A percentile compares a stretch with the other conserved stretches of the same genome.
phyloP scores from a whole-genome alignment of 2,113 vertebrate species.

The Prionailurus viverrinus region DNA sequence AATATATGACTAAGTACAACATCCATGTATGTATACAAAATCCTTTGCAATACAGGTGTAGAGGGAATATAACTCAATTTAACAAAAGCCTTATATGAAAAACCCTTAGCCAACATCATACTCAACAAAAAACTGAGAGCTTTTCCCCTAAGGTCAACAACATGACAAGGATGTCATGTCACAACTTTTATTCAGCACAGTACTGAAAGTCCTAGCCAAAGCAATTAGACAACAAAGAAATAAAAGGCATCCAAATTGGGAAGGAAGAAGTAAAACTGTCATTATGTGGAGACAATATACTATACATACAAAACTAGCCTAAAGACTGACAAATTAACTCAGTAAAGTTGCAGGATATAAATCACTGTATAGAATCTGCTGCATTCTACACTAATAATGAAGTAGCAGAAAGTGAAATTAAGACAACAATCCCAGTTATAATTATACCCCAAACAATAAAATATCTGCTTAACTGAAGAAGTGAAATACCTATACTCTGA shows the following conservation, averaged over 20 bases:
- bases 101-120: background rate
- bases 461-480: background rate
- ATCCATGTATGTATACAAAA: background rate
- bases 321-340: background rate
- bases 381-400: background rate
- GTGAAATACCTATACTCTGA: background rate
- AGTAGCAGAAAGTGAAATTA: background rate
- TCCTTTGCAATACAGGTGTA: background rate
- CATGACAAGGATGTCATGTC: background rate
- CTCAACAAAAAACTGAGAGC: background rate
- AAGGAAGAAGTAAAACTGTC: background rate
- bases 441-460: background rate
- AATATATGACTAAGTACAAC: background rate
- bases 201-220: background rate
- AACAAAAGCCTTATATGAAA: background rate
- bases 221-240: background rate
- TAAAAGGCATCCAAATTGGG: background rate
- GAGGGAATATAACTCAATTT: background rate
- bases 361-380: background rate
- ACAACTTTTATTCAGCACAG: background rate
- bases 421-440: background rate
- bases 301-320: background rate
- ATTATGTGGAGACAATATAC: background rate
- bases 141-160: background rate
- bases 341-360: background rate